A percentile compares a stretch with the other conserved stretches of the same genome.
phyloP scores from a whole-genome alignment of 2,797 vertebrate genomes.

The Emys orbicularis region DNA sequence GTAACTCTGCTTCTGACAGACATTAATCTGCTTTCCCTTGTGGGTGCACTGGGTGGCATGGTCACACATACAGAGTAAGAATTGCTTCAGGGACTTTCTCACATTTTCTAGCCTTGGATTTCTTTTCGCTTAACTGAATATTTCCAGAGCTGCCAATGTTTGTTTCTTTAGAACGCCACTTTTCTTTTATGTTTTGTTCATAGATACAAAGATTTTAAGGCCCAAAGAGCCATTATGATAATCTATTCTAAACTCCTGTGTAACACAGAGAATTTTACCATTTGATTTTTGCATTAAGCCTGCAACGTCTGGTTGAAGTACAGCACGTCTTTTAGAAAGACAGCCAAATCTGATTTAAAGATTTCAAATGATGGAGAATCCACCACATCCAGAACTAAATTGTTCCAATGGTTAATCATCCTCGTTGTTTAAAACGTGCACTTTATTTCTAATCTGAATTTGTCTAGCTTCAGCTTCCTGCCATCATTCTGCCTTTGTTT shows the following conservation, averaged over 20 bases:
- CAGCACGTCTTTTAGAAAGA: not conserved
- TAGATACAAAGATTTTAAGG: not conserved
- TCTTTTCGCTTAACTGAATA: not conserved
- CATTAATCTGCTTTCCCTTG: not conserved
- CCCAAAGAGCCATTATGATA: not conserved
- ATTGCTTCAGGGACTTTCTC: not conserved
- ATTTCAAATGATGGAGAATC: not conserved
- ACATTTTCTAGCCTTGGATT: not conserved
- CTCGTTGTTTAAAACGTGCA: not conserved
- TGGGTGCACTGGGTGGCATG: not conserved
- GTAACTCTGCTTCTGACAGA: not conserved
- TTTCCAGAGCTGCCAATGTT: not conserved
- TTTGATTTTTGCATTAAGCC: not conserved
- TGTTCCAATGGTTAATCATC: not conserved
- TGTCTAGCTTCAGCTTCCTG: not conserved
- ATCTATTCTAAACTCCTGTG: not conserved
- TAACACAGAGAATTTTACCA: not conserved
- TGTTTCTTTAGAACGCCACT: not conserved
- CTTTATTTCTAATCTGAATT: not conserved
- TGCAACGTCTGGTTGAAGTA: not conserved
- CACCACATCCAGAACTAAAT: not conserved
- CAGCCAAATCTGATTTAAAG: not conserved
- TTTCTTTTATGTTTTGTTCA: not conserved
- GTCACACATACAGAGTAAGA: not conserved
- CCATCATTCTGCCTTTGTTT: not conserved